A percentile compares a stretch with the other conserved stretches of the same genome.
phyloP scores from a whole-genome alignment of 2,797 vertebrate genomes.

The Kryptolebias ocellatus region DNA sequence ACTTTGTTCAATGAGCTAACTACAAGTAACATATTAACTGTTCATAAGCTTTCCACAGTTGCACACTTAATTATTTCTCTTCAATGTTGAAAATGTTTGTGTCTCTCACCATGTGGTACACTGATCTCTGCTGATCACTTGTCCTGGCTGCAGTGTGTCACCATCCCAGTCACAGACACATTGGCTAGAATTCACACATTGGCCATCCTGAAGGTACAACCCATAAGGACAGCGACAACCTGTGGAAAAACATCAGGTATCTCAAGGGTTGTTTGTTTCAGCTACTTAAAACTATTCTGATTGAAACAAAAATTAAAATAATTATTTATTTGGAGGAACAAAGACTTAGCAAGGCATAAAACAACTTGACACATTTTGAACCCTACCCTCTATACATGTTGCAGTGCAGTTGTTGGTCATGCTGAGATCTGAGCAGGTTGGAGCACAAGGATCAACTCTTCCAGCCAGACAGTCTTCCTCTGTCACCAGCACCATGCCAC shows the following conservation, averaged over 20 bases:
- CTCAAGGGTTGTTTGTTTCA: no score
- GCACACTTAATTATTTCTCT: neutral
- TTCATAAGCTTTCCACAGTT: neutral
- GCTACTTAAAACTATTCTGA: neutral
- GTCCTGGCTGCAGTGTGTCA: conserved; percentile 72
- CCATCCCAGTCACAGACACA: conserved; percentile 83
- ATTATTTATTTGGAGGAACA: no score
- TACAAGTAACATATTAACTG: neutral
- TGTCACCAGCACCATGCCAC: conserved; percentile 78
- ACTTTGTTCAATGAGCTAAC: neutral
- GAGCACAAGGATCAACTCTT: conserved; percentile 78
- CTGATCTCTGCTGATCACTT: conserved; percentile 69
- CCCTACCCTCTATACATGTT: conserved; percentile 81
- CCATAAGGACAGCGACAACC: conserved; percentile 86
- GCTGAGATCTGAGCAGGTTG: conserved; percentile 82
- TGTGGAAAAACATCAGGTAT: conserved; percentile 40
- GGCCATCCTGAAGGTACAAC: conserved; percentile 79
- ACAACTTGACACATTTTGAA: neutral
- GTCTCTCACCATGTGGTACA: conserved; percentile 85
- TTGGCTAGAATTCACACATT: conserved; percentile 82
- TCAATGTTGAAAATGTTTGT: neutral
- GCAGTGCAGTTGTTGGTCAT: conserved; percentile 76
- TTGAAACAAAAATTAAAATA: no score
- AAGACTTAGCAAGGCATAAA: neutral
- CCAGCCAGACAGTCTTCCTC: conserved; percentile 78